phyloP scores from a whole-genome alignment of 2,888 invertebrate genomes.

The Synanthedon tipuliformis region DNA sequence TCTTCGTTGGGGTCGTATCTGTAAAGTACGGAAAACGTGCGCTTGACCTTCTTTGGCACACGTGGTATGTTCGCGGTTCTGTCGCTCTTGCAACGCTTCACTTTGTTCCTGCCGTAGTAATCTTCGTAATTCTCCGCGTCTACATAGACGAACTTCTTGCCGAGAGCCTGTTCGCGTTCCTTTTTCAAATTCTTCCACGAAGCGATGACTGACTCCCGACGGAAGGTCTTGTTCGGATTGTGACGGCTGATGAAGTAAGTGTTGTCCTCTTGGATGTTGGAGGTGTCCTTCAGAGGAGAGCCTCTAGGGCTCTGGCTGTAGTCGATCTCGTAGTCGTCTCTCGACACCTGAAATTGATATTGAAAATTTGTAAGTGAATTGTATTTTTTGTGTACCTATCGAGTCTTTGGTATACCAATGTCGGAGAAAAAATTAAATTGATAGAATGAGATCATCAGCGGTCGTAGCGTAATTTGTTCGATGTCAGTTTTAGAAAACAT shows the following conservation, averaged over 20 bases:
- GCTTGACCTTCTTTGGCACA: constrained; percentile 52
- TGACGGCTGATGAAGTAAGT: constrained; percentile 59
- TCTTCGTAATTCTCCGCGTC: constrained; percentile 56
- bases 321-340: constrained; percentile 59
- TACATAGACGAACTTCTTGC: constrained; percentile 53
- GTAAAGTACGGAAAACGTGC: constrained; percentile 59
- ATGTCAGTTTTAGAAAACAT: too few relatives aligned
- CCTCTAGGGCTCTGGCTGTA: constrained; percentile 55
- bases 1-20: constrained; percentile 58
- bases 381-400: constrained; percentile 2
- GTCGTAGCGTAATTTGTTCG: background rate
- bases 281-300: constrained; percentile 58
- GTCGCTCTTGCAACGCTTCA: constrained; percentile 61
- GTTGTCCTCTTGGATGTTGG: constrained; percentile 55
- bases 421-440: constrained; percentile 8
- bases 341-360: constrained; percentile 52
- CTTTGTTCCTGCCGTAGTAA: constrained; percentile 56
- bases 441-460: constrained; percentile 3
- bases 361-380: constrained; percentile 11
- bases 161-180: constrained; percentile 58
- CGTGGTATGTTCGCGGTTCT: constrained; percentile 38
- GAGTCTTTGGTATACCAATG: too few relatives aligned
- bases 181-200: constrained; percentile 65
- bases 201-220: constrained; percentile 62
- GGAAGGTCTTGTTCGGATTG: constrained; percentile 62